phyloP scores from a whole-genome alignment of 2,888 invertebrate species.

The Steinernema carpocapsae region DNA sequence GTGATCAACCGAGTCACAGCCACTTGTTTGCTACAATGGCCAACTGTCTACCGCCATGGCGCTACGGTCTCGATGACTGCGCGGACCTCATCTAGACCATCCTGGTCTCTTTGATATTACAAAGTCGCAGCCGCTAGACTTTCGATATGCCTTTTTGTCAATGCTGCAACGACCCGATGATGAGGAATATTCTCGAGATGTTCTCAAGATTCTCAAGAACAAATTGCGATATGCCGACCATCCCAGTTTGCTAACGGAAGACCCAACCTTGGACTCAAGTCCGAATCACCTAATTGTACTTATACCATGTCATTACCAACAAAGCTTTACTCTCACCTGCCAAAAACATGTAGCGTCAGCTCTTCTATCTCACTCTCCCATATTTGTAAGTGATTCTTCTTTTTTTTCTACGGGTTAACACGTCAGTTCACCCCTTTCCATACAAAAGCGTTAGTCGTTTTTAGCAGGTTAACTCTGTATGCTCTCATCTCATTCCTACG shows the following conservation, averaged over 20 bases:
- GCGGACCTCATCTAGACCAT: conserved; percentile 43
- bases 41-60: conserved; percentile 52
- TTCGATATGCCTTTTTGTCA: not conserved
- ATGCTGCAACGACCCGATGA: not conserved
- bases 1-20: no score
- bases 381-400: not conserved
- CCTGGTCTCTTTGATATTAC: not conserved
- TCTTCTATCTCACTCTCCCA: conserved; percentile 25
- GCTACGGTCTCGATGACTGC: conserved; percentile 50
- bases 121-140: not conserved
- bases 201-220: not conserved
- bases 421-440: not conserved
- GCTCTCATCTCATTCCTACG: conserved; percentile 13
- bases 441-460: not conserved
- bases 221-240: not conserved
- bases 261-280: not conserved
- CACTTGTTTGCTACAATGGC: conserved; percentile 39
- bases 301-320: not conserved
- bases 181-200: not conserved
- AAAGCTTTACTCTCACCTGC: conserved; percentile 28
- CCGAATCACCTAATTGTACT: not conserved
- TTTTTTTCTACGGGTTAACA: conserved; percentile 6
- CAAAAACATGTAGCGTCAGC: conserved; percentile 14
- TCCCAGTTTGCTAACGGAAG: not conserved
- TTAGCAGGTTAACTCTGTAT: conserved; percentile 19